Evolutionary conservation across 2,797 vertebrate genomes (phyloP).

Genomic region (Orientallactaga sibirica): DNA sequence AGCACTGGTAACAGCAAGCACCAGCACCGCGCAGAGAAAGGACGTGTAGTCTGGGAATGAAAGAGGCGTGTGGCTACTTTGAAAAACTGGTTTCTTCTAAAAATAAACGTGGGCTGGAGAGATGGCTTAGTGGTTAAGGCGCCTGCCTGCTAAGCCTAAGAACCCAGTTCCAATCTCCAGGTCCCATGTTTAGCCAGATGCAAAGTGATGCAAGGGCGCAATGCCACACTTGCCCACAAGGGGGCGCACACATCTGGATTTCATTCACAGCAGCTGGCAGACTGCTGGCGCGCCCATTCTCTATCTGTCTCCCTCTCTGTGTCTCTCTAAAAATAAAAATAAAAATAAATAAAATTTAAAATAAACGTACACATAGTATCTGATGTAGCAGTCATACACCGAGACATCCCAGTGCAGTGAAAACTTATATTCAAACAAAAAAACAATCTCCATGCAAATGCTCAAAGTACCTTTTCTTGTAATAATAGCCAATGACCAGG

Average conservation of each 20-base stretch:
- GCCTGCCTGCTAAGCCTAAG: no score
- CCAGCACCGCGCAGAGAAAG: background rate
- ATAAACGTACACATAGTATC: background rate
- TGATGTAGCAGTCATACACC: background rate
- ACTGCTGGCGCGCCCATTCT: no score
- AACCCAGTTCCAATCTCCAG: no score
- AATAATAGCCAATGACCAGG: background rate
- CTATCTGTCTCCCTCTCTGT: no score
- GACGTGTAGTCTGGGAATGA: background rate
- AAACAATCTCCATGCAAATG: background rate
- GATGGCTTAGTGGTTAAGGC: no score
- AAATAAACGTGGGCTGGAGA: background rate
- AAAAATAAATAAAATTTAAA: background rate
- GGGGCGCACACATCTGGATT: no score
- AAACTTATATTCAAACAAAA: background rate
- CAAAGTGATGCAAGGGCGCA: no score
- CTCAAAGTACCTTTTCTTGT: background rate
- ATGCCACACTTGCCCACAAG: no score
- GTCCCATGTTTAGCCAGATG: no score
- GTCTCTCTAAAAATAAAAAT: no score
- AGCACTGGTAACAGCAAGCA: background rate
- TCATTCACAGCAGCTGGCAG: no score
- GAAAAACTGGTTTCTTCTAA: constrained; percentile 27
- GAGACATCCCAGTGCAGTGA: background rate
- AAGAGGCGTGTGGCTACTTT: background rate